These are phyloP conservation scores for Thysanoteuthis rhombus DNA, from an alignment of 2,888 invertebrate species.

Conservation along the genomic window DNA sequence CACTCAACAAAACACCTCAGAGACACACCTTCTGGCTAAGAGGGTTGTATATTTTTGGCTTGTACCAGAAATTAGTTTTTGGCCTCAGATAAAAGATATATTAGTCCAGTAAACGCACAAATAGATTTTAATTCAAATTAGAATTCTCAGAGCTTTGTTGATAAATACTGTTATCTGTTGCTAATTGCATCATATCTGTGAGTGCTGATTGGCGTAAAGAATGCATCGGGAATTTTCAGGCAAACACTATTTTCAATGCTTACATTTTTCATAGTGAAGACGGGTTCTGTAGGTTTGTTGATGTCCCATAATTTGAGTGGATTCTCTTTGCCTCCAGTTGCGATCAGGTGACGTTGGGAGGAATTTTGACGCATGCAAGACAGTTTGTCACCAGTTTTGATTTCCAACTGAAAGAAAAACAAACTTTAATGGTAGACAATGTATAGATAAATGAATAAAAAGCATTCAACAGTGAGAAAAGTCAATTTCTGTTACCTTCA, in stretches of 20 bases:
- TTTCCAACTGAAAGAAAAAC: slow-evolving; percentile 37
- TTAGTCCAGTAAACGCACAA: no score
- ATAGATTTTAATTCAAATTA: not conserved
- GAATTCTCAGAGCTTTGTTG: not conserved
- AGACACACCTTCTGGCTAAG: no score
- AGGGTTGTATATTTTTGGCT: no score
- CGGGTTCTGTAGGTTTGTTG: slow-evolving; percentile 65
- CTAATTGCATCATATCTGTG: not conserved
- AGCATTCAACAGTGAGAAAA: no score
- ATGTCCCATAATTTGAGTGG: slow-evolving; percentile 85
- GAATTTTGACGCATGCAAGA: slow-evolving; percentile 76
- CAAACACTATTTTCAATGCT: slow-evolving; percentile 47
- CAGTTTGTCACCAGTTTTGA: slow-evolving; percentile 74
- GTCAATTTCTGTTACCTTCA: no score
- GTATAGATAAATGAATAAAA: not conserved
- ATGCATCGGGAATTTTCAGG: not conserved
- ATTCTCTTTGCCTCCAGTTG: slow-evolving; percentile 89
- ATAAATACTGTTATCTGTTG: not conserved
- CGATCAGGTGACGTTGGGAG: slow-evolving; percentile 75
- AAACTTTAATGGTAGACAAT: not conserved
- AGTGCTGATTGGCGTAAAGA: not conserved
- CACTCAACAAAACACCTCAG: no score
- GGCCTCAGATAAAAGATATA: no score
- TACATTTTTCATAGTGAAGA: slow-evolving; percentile 76
- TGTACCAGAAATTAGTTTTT: no score